A percentile compares a stretch with the other conserved stretches of the same genome.
Conservation (phyloP, 2,797 vertebrate species). For the Hyperoplus immaculatus region DNA sequence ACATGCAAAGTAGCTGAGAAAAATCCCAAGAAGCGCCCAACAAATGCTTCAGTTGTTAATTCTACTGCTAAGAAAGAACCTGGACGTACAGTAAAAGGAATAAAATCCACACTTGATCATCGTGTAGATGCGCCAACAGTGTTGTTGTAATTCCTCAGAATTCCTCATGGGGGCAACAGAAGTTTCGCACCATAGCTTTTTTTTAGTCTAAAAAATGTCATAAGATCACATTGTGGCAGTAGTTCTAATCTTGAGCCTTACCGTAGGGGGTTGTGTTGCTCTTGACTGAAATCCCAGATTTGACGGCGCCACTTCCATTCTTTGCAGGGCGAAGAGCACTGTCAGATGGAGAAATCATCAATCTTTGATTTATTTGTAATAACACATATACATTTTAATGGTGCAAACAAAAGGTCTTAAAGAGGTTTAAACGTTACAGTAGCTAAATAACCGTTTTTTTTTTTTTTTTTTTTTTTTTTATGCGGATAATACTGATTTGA, state of each 20-base stretch:
- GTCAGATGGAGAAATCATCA: slow-evolving; percentile 20
- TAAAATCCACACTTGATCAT: no score
- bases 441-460: no score
- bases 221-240: background rate
- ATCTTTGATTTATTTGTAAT: background rate
- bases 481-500: background rate
- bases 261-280: slow-evolving; percentile 62
- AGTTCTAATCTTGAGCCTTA: slow-evolving; percentile 66
- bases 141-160: no score
- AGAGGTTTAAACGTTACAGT: background rate
- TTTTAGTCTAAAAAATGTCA: background rate
- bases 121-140: no score
- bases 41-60: no score
- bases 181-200: no score
- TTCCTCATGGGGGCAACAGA: no score
- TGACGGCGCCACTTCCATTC: slow-evolving; percentile 53
- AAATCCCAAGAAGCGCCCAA: no score
- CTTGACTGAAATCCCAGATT: slow-evolving; percentile 54
- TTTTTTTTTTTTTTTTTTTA: no score
- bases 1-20: no score
- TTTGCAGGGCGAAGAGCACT: slow-evolving; percentile 64
- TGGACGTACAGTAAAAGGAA: no score
- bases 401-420: background rate
- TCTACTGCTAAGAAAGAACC: no score
- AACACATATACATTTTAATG: background rate